A percentile compares a stretch with the other conserved stretches of the same genome.
These are phyloP conservation scores for Glyptemys insculpta DNA, from an alignment of 2,797 vertebrate species.

Conservation along the genomic window DNA sequence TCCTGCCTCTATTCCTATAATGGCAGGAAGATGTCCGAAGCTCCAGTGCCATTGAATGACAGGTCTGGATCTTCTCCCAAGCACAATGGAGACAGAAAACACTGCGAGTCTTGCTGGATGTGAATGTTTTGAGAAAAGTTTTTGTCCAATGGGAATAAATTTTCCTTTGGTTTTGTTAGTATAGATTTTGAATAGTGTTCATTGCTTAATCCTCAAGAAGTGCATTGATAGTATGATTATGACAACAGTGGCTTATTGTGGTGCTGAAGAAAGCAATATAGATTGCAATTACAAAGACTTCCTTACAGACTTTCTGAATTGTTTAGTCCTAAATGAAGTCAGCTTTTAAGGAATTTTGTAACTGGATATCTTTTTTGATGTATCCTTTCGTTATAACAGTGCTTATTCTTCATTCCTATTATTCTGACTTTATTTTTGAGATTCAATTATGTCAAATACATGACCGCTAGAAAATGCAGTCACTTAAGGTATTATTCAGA, in stretches of 20 bases:
- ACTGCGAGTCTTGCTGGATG: not conserved
- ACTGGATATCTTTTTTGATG: not conserved
- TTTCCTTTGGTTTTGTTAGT: not conserved
- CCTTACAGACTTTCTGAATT: constrained; percentile 14
- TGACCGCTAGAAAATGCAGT: not conserved
- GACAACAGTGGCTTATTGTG: constrained; percentile 13
- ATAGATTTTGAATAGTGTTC: not conserved
- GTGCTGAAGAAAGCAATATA: not conserved
- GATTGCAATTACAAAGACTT: not conserved
- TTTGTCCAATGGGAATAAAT: not conserved
- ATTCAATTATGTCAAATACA: not conserved
- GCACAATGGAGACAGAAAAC: not conserved
- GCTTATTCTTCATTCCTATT: not conserved
- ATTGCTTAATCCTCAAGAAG: constrained; percentile 9
- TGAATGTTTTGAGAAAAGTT: constrained; percentile 1
- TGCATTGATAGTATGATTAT: not conserved
- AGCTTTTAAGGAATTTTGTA: not conserved
- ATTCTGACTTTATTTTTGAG: not conserved
- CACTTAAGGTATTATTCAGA: not conserved
- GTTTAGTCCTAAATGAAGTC: constrained; percentile 7
- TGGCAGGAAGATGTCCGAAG: not conserved
- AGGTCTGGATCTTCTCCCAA: not conserved
- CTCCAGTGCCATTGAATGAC: rapidly evolving
- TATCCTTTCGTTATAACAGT: not conserved
- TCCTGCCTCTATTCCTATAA: not conserved